Evolutionary conservation across 2,797 vertebrate species (phyloP).

Genomic region (Anolis apletophallus): DNA sequence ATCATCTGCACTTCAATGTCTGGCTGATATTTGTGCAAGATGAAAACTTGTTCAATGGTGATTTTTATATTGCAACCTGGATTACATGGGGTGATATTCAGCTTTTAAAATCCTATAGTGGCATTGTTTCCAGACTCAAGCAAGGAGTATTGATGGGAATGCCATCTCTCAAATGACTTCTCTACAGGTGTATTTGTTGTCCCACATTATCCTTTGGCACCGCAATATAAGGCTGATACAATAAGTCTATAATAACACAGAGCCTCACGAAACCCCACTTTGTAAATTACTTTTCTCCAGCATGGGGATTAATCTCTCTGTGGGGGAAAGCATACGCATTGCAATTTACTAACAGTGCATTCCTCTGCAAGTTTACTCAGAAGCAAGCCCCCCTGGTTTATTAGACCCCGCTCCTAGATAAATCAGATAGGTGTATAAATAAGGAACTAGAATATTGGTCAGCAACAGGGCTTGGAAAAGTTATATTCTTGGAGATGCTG

Average conservation of each 20-base stretch:
- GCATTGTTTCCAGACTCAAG: conserved; percentile 73
- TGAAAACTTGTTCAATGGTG: conserved; percentile 56
- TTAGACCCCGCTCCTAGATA: conserved; percentile 14
- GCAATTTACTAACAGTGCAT: background rate
- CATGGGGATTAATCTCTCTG: conserved; percentile 30
- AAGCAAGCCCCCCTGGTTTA: background rate
- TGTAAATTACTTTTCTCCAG: conserved; percentile 36
- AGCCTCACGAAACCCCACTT: conserved; percentile 58
- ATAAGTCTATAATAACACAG: conserved; percentile 64
- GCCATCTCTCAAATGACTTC: conserved; percentile 56
- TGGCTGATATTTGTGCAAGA: conserved; percentile 55
- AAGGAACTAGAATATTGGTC: conserved; percentile 50
- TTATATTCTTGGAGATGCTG: too few species aligned
- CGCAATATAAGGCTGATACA: conserved; percentile 56
- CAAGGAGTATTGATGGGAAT: conserved; percentile 52
- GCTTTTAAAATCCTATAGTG: conserved; percentile 58
- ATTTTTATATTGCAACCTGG: conserved; percentile 65
- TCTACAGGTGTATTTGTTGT: conserved; percentile 55
- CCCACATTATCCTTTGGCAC: conserved; percentile 71
- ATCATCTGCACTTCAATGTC: conserved; percentile 51
- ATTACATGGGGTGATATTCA: conserved; percentile 58
- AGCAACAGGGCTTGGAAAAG: background rate
- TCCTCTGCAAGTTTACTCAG: background rate
- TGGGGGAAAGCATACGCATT: background rate
- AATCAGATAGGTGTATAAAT: background rate